A percentile compares a stretch with the other conserved stretches of the same genome.
Evolutionary conservation across 2,888 invertebrate genomes (phyloP).

Genomic region (Lepas anatifera): DNA sequence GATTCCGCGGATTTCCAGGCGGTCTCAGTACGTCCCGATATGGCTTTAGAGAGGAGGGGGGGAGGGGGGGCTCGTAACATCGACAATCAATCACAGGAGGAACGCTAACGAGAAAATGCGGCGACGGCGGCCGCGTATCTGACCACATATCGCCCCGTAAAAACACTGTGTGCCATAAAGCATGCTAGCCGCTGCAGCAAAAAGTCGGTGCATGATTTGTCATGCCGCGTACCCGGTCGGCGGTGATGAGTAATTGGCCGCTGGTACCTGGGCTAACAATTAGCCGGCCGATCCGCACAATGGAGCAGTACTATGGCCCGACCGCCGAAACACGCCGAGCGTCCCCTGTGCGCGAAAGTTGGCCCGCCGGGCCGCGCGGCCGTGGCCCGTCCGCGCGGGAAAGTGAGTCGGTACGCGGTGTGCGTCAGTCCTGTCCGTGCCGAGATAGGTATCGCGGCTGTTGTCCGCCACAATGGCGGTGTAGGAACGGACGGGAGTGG

Average conservation of each 20-base stretch:
- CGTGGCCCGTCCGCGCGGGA: neutral
- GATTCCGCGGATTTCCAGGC: neutral
- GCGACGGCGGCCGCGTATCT: neutral
- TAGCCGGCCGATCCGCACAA: no score
- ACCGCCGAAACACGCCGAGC: no score
- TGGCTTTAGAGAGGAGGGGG: no score
- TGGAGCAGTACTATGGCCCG: no score
- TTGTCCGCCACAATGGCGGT: neutral
- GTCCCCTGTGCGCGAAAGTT: no score
- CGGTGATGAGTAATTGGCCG: neutral
- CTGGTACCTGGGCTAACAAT: neutral
- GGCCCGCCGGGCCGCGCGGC: no score
- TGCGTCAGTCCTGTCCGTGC: no score
- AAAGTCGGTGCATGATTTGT: neutral
- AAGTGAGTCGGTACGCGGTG: neutral
- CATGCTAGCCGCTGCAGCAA: neutral
- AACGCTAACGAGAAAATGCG: neutral
- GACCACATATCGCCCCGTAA: neutral
- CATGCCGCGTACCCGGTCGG: neutral
- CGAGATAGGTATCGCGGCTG: neutral
- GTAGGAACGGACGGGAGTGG: no score
- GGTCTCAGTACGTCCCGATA: no score
- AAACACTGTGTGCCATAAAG: neutral
- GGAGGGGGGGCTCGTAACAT: neutral
- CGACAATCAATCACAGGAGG: neutral